Base-by-base conservation (phyloP, 2,888 invertebrate genomes). In the Folsomia candida region DNA sequence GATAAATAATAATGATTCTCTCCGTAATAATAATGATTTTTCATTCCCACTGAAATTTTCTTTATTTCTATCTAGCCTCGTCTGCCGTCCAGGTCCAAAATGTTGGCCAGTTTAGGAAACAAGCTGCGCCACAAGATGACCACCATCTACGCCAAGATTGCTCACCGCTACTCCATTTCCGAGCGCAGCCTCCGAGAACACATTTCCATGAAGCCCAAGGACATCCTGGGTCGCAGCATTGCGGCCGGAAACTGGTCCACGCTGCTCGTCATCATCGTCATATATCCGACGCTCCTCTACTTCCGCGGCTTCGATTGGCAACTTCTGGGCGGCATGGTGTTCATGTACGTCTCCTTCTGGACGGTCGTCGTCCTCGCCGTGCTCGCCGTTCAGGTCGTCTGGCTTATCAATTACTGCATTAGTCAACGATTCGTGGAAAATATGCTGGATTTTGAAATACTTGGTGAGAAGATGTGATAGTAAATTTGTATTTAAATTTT, bases 281-380 rank as follows among this genome's bases (percentile, higher is more conserved):
- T 68, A 1, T 64, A 58, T n/a, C 71, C 71, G 1, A 62, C 68
- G 14, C 63, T 68, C 24, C n/a, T 68, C 4, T 67, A 67, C 25
- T 22, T 54, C 25, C 67, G 71, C 18, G 68, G 68, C 0, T 6
- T 71, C 14, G 62, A 62, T 20, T 4, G 11, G 2, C 24, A 27
- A 20, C 62, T 62, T n/a, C 11, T 62, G 20, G 6, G 28, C 3
- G 62, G 62, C 3, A 62, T 62, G 62, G 9, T 62, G 28, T n/a
- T 62, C 29, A 18, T 29, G 20, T 6, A 25, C 20, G n/a, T 6
- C n/a, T 2, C 37, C 3, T 62, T 62, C 29, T 62, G 62, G 62
- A 20, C 18, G 9, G 14, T 62, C 24, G 29, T 62, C n/a, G 28
- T 62, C 25, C 9, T 20, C 11, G 2, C 37, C 2, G 27, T 62